phyloP scores from a whole-genome alignment of 2,113 vertebrate species.

The Lepisosteus osseus region DNA sequence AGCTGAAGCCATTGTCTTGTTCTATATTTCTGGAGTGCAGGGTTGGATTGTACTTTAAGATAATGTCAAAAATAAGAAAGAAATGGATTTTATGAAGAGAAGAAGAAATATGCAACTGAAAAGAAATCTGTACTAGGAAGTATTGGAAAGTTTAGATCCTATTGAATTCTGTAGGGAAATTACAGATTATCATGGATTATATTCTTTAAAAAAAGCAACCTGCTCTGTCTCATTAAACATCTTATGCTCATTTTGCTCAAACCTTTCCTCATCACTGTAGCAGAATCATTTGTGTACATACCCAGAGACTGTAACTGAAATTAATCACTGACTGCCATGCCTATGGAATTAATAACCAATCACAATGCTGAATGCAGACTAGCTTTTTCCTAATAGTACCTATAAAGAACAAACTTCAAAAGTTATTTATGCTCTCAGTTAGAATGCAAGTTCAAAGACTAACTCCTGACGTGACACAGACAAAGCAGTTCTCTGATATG shows the following conservation, averaged over 20 bases:
- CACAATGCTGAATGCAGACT: conserved; percentile 17
- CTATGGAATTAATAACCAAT: conserved; percentile 24
- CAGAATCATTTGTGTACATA: conserved; percentile 22
- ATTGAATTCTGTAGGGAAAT: too few species aligned
- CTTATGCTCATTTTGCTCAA: too few species aligned
- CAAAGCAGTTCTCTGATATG: conserved; percentile 46
- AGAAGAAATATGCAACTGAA: too few species aligned
- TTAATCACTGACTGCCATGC: conserved; percentile 22
- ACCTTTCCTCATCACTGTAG: conserved; percentile 4
- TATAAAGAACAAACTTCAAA: conserved; percentile 43
- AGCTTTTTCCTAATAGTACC: conserved; percentile 26
- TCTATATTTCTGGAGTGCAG: conserved; percentile 37
- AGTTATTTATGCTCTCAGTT: conserved; percentile 36
- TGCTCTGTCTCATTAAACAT: too few species aligned
- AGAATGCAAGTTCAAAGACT: conserved; percentile 31
- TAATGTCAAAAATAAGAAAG: too few species aligned
- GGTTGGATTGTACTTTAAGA: too few species aligned
- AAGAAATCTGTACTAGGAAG: too few species aligned
- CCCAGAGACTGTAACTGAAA: conserved; percentile 18
- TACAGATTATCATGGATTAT: too few species aligned
- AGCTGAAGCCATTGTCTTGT: conserved; percentile 51
- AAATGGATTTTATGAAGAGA: too few species aligned
- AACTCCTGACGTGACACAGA: conserved; percentile 36
- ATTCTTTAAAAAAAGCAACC: too few species aligned
- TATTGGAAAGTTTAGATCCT: too few species aligned